phyloP scores from a whole-genome alignment of 2,113 vertebrate genomes.

The Synodontis membranacea region DNA sequence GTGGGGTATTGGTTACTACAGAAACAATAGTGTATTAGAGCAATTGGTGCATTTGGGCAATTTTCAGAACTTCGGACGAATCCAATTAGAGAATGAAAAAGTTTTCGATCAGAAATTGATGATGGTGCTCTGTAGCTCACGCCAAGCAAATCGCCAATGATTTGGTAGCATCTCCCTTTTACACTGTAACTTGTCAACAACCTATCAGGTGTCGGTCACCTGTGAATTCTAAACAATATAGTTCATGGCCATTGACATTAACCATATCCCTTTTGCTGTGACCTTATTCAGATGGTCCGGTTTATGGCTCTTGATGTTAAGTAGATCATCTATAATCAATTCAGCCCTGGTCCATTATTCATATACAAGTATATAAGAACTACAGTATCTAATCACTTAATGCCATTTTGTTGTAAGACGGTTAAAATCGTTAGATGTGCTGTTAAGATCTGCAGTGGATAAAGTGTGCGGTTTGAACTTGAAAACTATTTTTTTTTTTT shows the following conservation, averaged over 20 bases:
- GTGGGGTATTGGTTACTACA: not conserved
- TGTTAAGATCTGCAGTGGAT: not conserved
- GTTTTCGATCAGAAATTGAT: not conserved
- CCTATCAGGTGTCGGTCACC: not conserved
- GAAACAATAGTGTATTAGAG: not conserved
- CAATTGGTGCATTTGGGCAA: not conserved
- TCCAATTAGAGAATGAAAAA: not conserved
- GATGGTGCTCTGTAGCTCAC: not conserved
- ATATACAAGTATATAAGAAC: not conserved
- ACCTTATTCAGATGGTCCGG: not conserved
- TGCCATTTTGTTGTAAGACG: not conserved
- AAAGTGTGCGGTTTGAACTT: not conserved
- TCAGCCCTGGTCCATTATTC: not conserved
- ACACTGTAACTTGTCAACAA: not conserved
- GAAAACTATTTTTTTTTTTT: not conserved
- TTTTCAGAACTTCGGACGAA: too few relatives aligned
- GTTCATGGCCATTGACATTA: not conserved
- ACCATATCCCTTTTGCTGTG: not conserved
- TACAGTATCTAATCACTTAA: not conserved
- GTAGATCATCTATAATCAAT: not conserved
- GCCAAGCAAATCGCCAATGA: not conserved
- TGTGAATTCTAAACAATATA: not conserved
- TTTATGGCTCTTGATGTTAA: not conserved
- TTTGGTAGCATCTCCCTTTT: not conserved
- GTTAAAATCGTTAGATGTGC: not conserved